Evolutionary conservation across 1,140 invertebrate genomes (phyloP), one percentile per base, ranked within the genome.

Genomic region (Ips nitidus): DNA sequence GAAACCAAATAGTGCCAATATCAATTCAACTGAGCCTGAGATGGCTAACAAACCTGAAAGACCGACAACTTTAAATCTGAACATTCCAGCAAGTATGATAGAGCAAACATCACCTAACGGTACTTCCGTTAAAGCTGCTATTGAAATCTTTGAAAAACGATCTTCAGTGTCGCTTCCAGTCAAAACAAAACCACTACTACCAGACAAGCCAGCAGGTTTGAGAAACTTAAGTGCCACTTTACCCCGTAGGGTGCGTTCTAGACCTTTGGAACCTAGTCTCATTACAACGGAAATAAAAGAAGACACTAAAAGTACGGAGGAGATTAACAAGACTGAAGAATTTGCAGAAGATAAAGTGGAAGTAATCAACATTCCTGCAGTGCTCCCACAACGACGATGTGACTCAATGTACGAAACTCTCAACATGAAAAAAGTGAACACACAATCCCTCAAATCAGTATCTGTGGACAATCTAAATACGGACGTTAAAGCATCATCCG

Each of bases 81-180:
- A 60, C 57, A 66, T 52, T 40, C 55, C 66, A 8, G 60, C 22
- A 22, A 22, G 22, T 22, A 22, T 22, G 22, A 22, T 22, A 22
- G 22, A 22, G 22, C 22, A 67, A 64, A 67, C 50, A 52, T 66
- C 41, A 43, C 63, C 59, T n/a, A 69, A 59, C 52, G 66, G 52
- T n/a, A 62, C 62, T 1, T 78, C 70, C 6, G 82, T 83, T 37
- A 77, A 79, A 45, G 78, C 77, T 1, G 79, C 81, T 8, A 83
- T 83, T 39, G 78, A 81, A 52, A 82, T 82, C 56, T 83, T 83
- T 43, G 82, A 84, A 75, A 75, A 75, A 41, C 70, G 57, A 60
- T 73, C 67, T 7, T 8, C 50, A 3, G 57, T 52, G 22, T 56
- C 60, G 36, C 60, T 45, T 8, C 41, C 37, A 7, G 38, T 40